Conservation (phyloP, 2,113 vertebrate genomes). For the Odocoileus virginianus region DNA sequence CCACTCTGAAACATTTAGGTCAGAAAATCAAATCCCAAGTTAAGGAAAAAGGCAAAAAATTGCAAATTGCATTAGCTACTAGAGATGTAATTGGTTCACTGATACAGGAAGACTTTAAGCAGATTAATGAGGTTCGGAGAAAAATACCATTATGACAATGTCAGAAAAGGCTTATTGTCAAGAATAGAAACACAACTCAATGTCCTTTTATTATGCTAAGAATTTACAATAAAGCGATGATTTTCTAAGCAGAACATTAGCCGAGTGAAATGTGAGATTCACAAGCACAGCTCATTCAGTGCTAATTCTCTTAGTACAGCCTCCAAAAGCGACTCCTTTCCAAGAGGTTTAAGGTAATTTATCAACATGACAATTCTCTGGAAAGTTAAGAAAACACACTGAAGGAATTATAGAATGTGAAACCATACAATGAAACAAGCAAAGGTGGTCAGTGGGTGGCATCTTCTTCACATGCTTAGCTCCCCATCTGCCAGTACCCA, state of each 20-base stretch:
- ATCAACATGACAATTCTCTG: background rate
- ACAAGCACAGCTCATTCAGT: background rate
- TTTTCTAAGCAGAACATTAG: background rate
- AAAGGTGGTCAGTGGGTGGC: background rate
- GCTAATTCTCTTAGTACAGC: background rate
- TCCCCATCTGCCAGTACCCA: background rate
- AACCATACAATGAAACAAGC: background rate
- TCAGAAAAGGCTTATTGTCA: background rate
- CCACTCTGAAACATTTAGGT: background rate
- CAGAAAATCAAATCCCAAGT: background rate
- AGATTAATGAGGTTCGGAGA: background rate
- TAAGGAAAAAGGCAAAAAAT: constrained; percentile 7
- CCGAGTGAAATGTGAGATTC: constrained; percentile 24
- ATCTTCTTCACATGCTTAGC: background rate
- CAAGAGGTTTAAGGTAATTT: constrained; percentile 20
- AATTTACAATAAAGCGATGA: background rate
- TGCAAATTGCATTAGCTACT: background rate
- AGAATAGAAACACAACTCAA: background rate
- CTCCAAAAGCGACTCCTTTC: constrained; percentile 20
- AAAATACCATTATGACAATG: background rate
- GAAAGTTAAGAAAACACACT: constrained; percentile 12
- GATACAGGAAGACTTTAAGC: background rate
- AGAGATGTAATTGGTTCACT: background rate
- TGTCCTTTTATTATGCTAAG: background rate
- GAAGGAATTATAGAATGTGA: background rate